A percentile compares a stretch with the other conserved stretches of the same genome.
Conservation (phyloP, 2,113 vertebrate genomes). For the Apteryx mantelli region DNA sequence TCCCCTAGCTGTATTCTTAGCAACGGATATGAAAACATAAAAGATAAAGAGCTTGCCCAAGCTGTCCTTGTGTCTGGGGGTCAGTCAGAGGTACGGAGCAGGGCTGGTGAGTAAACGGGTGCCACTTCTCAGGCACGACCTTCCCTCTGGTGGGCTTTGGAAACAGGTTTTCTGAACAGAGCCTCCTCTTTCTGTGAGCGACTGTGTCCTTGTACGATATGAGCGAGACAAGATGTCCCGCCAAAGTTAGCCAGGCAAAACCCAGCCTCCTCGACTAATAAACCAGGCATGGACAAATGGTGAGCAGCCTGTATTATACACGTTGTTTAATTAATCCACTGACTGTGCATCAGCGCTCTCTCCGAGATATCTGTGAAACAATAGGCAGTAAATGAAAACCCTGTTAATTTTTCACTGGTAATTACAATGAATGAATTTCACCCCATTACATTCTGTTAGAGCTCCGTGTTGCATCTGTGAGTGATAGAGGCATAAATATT, state of each 20-base stretch:
- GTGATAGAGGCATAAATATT: conserved; percentile 65
- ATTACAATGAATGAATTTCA: conserved; percentile 52
- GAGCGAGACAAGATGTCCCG: neutral
- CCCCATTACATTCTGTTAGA: conserved; percentile 17
- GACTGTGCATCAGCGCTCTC: accelerated
- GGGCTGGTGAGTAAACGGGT: neutral
- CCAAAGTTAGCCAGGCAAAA: neutral
- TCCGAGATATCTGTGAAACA: conserved; percentile 22
- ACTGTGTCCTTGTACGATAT: neutral
- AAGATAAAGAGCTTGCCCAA: neutral
- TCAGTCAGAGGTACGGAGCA: neutral
- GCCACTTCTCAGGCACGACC: neutral
- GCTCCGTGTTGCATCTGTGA: conserved; percentile 26
- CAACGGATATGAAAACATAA: neutral
- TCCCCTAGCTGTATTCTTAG: neutral
- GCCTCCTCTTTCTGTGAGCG: neutral
- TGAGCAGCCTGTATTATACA: neutral
- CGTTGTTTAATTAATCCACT: neutral
- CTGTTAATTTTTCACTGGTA: conserved; percentile 27
- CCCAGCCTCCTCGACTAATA: neutral
- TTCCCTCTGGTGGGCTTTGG: neutral
- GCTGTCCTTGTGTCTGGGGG: neutral
- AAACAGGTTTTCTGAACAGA: neutral
- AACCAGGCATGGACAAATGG: neutral
- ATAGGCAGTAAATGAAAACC: conserved; percentile 27